These are phyloP conservation scores for Tachuris rubrigastra DNA, from an alignment of 2,113 vertebrate species.

Conservation along the genomic window DNA sequence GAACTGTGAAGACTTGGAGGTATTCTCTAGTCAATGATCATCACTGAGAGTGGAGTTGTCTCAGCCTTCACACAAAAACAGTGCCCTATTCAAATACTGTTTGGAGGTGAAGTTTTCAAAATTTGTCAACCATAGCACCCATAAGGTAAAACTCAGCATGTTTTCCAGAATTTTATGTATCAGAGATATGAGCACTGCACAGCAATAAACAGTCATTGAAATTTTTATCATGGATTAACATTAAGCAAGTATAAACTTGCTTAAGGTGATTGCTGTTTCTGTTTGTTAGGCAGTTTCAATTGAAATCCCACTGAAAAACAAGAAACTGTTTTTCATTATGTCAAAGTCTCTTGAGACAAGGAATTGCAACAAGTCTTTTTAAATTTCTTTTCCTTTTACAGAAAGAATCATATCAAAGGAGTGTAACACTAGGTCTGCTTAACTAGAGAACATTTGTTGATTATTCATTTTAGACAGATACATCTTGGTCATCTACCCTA, in stretches of 20 bases:
- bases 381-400: background rate
- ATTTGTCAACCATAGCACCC: background rate
- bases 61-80: background rate
- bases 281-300: background rate
- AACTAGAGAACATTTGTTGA: background rate
- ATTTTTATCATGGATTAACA: background rate
- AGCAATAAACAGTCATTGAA: background rate
- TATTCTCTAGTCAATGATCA: background rate
- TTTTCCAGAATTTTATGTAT: background rate
- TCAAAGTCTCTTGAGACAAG: background rate
- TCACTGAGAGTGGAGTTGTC: rapidly evolving
- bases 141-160: background rate
- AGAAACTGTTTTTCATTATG: background rate
- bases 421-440: background rate
- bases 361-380: background rate
- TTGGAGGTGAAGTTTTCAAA: background rate
- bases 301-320: background rate
- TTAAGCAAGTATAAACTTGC: background rate
- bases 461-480: background rate
- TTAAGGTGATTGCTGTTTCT: background rate
- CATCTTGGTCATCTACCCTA: background rate
- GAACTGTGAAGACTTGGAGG: background rate
- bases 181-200: background rate
- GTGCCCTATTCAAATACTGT: background rate
- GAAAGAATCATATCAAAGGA: background rate